Base-by-base conservation (phyloP, 2,797 vertebrate species). In the Phoebastria nigripes region DNA sequence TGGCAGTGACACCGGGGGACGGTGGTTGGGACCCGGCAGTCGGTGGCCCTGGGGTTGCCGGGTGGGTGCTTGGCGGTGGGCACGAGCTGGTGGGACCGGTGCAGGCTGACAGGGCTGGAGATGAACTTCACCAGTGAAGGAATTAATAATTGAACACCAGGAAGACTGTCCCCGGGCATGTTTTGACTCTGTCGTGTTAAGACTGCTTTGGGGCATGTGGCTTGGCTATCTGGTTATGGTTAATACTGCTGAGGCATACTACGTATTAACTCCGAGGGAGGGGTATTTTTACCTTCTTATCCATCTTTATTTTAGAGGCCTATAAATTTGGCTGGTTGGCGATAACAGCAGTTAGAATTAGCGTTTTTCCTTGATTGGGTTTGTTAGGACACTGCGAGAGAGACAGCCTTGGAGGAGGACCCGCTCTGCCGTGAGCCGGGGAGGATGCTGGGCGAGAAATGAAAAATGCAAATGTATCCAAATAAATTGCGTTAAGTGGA, bases 391-490 rank as follows among this genome's bases (percentile, higher is more conserved):
- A 1, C 42, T 62, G 74, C 21, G 55, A 26, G 63, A 61, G 65
- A 35, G 54, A 26, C 51, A 59, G 61, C 69, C 72, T 44, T 55
- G 74, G 29, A 55, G n/a, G 35, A 58, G 59, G 16, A 88, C 47
- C 35, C 0, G 2, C 52, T 41, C 26, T 76, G 78, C 73, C 1
- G 1, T 0, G 1, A 37, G 76, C 28, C 0, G 0, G 39, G 31
- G 29, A 66, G 72, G 55, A 52, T 0, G 0, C 80, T 35, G 61
- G 29, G 47, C 0, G 0, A 55, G 74, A 66, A 59, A 28, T 9
- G 7, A 37, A 28, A 55, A 28, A 12, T 5, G 9, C 3, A 4
- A 52, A 37, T 31, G 5, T 25, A 3, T 25, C 35, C 35, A 61
- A 41, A 37, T 35, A 46, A 49, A 37, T 49, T 5, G 15, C 18